These are phyloP conservation scores for Cerceris ruficornis DNA, from an alignment of 2,888 invertebrate genomes.

Conservation along the genomic window DNA sequence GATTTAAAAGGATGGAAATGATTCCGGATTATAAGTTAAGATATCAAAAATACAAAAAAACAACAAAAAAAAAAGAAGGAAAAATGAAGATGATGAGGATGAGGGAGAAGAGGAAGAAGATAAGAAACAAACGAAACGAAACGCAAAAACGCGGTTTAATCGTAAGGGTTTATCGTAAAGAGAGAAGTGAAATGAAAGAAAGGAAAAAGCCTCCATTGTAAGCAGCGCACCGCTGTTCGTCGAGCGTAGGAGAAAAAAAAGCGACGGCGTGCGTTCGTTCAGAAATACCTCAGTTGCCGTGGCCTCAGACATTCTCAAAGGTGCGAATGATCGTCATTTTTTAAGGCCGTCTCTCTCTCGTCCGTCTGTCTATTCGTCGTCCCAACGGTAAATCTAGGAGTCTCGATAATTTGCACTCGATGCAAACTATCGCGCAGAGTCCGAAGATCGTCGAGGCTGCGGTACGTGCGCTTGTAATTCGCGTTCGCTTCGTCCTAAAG, in stretches of 20 bases:
- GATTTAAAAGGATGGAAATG: constrained; percentile 78
- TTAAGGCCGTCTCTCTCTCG: constrained; percentile 16
- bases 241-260: constrained; percentile 57
- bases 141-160: constrained; percentile 58
- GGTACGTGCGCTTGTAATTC: too few relatives aligned
- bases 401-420: too few relatives aligned
- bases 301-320: constrained; percentile 71
- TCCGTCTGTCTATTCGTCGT: constrained; percentile 24
- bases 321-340: constrained; percentile 36
- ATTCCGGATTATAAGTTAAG: constrained; percentile 79
- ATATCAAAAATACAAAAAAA: constrained; percentile 69
- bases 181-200: constrained; percentile 27
- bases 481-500: too few relatives aligned
- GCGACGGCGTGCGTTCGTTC: constrained; percentile 74
- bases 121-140: constrained; percentile 29
- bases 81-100: constrained; percentile 70
- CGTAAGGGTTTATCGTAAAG: constrained; percentile 44
- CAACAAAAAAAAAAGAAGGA: constrained; percentile 28
- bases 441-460: background rate
- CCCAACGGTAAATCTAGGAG: background rate
- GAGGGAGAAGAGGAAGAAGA: constrained; percentile 9
- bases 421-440: too few relatives aligned
- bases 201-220: constrained; percentile 65
- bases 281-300: constrained; percentile 80
- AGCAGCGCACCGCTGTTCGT: constrained; percentile 70